Evolutionary conservation across 2,888 invertebrate genomes (phyloP), one percentile per base, ranked within the genome.

Genomic region (Amiota communis): DNA sequence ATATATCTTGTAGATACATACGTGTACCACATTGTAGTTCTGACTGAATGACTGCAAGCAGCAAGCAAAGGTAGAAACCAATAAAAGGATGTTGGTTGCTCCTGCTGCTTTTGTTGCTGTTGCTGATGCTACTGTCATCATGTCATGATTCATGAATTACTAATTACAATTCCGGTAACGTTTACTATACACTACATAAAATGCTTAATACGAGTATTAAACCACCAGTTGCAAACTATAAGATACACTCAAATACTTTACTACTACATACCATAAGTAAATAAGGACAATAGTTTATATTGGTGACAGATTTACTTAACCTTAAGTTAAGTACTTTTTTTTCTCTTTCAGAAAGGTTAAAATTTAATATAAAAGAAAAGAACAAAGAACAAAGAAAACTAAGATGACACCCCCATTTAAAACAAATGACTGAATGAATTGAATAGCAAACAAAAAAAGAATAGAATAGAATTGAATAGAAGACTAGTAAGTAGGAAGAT

Each of bases 391-490:
- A 2, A 23, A 23, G 23, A n/a, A n/a, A 23, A 23, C 23, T 36
- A 36, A 36, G 36, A 36, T 36, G 36, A 36, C 36, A 36, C 36
- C 36, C 36, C 36, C 36, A 36, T 36, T 36, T 36, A 36, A 36
- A 36, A 36, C 36, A 36, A 36, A 36, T 36, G 36, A 36, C 36
- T 36, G 36, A 36, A 36, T 36, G 36, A 36, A 6, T 36, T 12
- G 53, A 4, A 51, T 51, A 51, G 10, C 53, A 3, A 51, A 4
- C 2, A 4, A n/a, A n/a, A 81, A 78, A 81, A 83, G 80, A 83
- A 59, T 20, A 59, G 17, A n/a, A 59, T 64, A 57, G 4, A 2
- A 36, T 36, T 36, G 36, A 36, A 36, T 36, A 36, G 6, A 36
- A 36, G 36, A 36, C 4, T 36, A 36, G 36, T 23, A 23, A 23